Conservation (phyloP, 2,113 vertebrate species). For the Mirounga angustirostris region DNA sequence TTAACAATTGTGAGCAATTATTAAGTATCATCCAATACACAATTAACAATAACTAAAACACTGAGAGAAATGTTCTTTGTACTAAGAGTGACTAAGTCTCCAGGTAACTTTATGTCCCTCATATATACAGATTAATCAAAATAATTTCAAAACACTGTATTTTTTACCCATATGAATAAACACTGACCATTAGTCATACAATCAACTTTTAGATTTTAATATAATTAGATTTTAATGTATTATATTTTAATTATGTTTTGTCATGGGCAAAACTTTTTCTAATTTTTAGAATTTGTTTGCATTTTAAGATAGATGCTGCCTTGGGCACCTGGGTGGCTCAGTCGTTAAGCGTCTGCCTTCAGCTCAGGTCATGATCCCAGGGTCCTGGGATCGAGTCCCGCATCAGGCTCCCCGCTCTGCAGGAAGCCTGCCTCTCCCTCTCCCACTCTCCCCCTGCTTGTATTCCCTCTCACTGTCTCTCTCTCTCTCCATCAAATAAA, state of each 20-base stretch:
- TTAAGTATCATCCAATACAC: background rate
- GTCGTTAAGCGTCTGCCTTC: too few relatives aligned
- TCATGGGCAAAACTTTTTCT: background rate
- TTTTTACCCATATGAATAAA: background rate
- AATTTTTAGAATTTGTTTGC: background rate
- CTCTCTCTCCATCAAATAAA: too few relatives aligned
- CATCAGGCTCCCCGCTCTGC: too few relatives aligned
- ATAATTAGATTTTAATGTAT: background rate
- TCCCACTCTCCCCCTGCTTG: too few relatives aligned
- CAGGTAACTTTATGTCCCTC: background rate
- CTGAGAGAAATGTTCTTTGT: background rate
- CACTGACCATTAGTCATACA: background rate
- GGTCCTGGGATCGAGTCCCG: too few relatives aligned
- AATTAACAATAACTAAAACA: background rate
- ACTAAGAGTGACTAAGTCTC: background rate
- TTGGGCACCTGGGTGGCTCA: background rate
- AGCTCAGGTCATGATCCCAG: too few relatives aligned
- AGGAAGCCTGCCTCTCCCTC: too few relatives aligned
- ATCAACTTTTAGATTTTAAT: background rate
- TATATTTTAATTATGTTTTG: background rate
- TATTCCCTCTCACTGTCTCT: too few relatives aligned
- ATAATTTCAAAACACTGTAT: background rate
- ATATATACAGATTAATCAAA: background rate
- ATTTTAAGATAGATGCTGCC: background rate
- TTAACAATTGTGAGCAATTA: slow-evolving; percentile 40